Base-by-base conservation (phyloP, 2,113 vertebrate genomes). In the Pseudopipra pipra region DNA sequence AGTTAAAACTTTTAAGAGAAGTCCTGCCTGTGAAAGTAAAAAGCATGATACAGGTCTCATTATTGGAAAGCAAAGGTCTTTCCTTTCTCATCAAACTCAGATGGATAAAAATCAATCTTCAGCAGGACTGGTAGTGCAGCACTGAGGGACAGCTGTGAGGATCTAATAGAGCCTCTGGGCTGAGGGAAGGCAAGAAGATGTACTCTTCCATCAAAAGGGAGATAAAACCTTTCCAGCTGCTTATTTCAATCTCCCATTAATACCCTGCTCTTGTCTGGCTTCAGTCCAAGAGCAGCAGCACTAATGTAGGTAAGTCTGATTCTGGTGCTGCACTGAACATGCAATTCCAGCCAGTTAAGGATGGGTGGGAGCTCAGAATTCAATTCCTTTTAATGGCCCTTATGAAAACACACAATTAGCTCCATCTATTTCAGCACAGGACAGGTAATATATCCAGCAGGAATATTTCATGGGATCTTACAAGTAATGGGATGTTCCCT, bases 141-240 rank as follows among this genome's bases (percentile, higher is more conserved):
- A 87, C 46, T 44, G 67, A 82, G 89, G 41, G 51, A 78, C 37
- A 87, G 62, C 81, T 87, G 25, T 76, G 85, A 73, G 82, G 71
- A 51, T 89, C 71, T 91, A 73, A 93, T 54, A 70, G 27, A 85
- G 35, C 54, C 66, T 82, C 30, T 94, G 91, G 92, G 55, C 41
- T 62, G 73, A 65, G 58, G 74, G 24, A 70, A 85, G 62, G 65
- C 39, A 59, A 74, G 83, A 73, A 59, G 71, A 76, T 62, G 39
- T 62, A 28, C 46, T 85, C 35, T 77, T 95, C 74, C 46, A 83
- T 79, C 67, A 91, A 89, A 89, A 76, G 28, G 27, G 9, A 90
- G 85, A 83, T 85, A 95, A 85, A 89, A 85, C 82, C 67, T 96
- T 89, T 72, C 82, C 75, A 85, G 41, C 35, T 93, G 39, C 59